Conservation (phyloP, 2,888 invertebrate genomes). For the Spodoptera picta region DNA sequence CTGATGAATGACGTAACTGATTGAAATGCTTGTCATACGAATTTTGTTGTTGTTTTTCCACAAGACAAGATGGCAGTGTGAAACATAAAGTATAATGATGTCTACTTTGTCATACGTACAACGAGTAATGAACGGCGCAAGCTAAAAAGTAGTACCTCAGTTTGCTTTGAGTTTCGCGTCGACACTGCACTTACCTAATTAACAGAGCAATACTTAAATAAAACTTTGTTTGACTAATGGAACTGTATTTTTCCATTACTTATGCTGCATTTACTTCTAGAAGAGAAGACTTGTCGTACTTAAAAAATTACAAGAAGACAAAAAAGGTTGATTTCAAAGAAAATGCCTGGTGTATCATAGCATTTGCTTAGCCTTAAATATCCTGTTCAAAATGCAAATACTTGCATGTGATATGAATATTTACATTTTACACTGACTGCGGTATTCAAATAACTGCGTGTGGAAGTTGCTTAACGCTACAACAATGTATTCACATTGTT, state of each 20-base stretch:
- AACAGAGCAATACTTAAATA: constrained; percentile 46
- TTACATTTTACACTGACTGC: constrained; percentile 20
- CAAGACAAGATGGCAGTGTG: not conserved
- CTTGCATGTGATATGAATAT: constrained; percentile 23
- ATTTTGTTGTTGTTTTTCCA: not conserved
- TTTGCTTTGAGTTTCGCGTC: constrained; percentile 40
- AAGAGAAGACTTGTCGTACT: no score
- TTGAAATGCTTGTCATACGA: constrained; percentile 6
- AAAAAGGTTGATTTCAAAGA: no score
- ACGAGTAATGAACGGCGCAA: constrained; percentile 19
- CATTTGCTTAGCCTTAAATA: constrained; percentile 11
- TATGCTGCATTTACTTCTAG: constrained; percentile 16
- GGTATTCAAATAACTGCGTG: constrained; percentile 21
- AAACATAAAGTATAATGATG: not conserved
- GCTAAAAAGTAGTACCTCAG: constrained; percentile 41
- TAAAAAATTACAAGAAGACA: no score
- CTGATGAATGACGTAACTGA: constrained; percentile 12
- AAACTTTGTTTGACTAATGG: constrained; percentile 46
- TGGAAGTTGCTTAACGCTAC: constrained; percentile 16
- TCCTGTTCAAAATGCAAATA: constrained; percentile 22
- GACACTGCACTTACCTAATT: constrained; percentile 53
- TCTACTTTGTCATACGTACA: constrained; percentile 10
- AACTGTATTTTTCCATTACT: constrained; percentile 46
- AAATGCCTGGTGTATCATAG: not conserved
- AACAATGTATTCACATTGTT: constrained; percentile 37